Evolutionary conservation across 2,888 invertebrate species (phyloP).

Genomic region (Bibio marci): DNA sequence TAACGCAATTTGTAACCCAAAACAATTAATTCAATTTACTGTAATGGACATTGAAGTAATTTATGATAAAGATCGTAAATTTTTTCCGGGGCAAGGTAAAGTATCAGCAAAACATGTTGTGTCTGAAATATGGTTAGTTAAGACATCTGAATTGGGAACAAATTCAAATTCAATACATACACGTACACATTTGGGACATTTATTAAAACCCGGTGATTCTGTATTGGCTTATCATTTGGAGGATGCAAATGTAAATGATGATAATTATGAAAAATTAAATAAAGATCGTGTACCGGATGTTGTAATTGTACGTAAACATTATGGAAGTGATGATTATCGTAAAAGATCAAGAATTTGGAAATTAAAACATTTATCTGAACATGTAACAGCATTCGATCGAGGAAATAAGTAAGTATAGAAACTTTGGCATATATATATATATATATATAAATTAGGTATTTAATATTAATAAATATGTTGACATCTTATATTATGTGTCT

Average conservation of each 20-base stretch:
- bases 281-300: constrained; percentile 64
- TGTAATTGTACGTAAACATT: constrained; percentile 85
- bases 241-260: constrained; percentile 84
- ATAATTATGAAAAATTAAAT: constrained; percentile 68
- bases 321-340: constrained; percentile 51
- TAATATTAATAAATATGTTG: neutral
- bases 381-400: constrained; percentile 41
- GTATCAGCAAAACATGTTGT: constrained; percentile 75
- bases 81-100: constrained; percentile 75
- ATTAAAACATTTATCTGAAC: constrained; percentile 67
- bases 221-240: constrained; percentile 81
- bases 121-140: constrained; percentile 88
- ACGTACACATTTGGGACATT: constrained; percentile 84
- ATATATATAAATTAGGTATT: constrained; percentile 12
- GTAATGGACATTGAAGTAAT: constrained; percentile 80
- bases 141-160: constrained; percentile 68
- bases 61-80: constrained; percentile 45
- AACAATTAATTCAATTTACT: constrained; percentile 78
- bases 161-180: constrained; percentile 70
- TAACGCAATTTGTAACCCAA: constrained; percentile 72
- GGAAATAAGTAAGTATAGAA: constrained; percentile 35
- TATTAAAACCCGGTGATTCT: constrained; percentile 83
- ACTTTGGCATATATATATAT: too few species aligned
- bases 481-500: constrained; percentile 15
- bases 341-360: constrained; percentile 78